These are phyloP conservation scores for Ceyx cyanopectus DNA, from an alignment of 2,113 vertebrate species.

Conservation along the genomic window DNA sequence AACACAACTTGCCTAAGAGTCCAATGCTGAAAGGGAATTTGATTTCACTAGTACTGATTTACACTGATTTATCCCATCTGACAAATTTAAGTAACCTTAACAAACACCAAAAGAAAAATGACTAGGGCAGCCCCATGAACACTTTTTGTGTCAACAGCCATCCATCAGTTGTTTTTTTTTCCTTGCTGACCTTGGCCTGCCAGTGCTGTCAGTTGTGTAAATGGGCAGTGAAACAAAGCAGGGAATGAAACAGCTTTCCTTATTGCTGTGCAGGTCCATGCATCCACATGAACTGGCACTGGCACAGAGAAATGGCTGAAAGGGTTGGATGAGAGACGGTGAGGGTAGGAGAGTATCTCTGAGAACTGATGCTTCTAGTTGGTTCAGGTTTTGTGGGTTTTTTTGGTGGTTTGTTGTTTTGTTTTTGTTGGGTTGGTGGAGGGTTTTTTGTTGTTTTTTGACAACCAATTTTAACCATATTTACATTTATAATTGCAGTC, in stretches of 20 bases:
- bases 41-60: neutral
- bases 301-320: neutral
- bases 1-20: neutral
- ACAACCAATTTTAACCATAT: neutral
- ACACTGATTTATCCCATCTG: neutral
- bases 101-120: neutral
- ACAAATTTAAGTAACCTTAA: neutral
- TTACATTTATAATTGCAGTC: slow-evolving; percentile 64
- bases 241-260: neutral
- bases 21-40: neutral
- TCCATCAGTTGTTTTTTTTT: neutral
- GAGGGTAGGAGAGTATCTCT: neutral
- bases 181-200: neutral
- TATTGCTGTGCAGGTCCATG: neutral
- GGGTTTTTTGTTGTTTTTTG: neutral
- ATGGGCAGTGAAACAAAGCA: neutral
- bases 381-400: neutral
- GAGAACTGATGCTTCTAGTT: neutral
- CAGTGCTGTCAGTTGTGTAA: neutral
- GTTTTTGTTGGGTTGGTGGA: too few species aligned
- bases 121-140: neutral
- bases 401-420: neutral
- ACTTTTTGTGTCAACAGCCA: neutral
- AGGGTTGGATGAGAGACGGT: neutral
- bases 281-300: neutral